Base-by-base conservation (phyloP, 2,113 vertebrate genomes). In the Anhinga anhinga region DNA sequence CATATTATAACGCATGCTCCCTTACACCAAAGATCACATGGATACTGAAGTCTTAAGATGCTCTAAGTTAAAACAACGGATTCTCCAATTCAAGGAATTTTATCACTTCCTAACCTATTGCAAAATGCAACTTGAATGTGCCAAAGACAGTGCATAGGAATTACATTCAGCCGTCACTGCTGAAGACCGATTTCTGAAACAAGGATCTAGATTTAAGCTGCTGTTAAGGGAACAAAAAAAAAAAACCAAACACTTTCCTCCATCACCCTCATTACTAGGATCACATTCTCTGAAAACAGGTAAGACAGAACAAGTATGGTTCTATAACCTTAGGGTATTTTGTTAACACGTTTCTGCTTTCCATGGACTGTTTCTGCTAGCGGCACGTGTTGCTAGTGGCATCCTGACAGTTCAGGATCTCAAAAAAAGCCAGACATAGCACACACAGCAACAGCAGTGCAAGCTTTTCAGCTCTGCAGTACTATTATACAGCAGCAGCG, bases 21-120 rank as follows among this genome's bases (percentile, higher is more conserved):
- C 1, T 0, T 9, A 16, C 2, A 53, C 40, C 45, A 38, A 18
- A 17, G 36, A 11, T 0, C 23, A 49, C 50, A 8, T 0, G 3
- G 70, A 49, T 8, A 8, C 49, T 1, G 34, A 73, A 73, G 72
- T 5, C 79, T 21, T 17, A 32, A 38, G 86, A 59, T 53, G 59
- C 72, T 82, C 56, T 5, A 38, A 25, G 47, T 16, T 27, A 32
- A 70, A 55, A 56, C 18, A 74, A 47, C 1, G 16, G 62, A 53
- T 66, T 82, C n/a, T n/a, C n/a, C 40, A 58, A 49, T 25, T 7
- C 30, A 73, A 86, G 82, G 79, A 6, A 42, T 82, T 83, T 38
- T 2, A 38, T 36, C 84, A 15, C 86, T 63, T 79, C 89, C 90
- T 67, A 79, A 84, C 34, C 71, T 44, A 19, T 0, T 70, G 61